Evolutionary conservation across 2,888 invertebrate species (phyloP), one percentile per base, ranked within the genome.

Genomic region (Aelia acuminata): DNA sequence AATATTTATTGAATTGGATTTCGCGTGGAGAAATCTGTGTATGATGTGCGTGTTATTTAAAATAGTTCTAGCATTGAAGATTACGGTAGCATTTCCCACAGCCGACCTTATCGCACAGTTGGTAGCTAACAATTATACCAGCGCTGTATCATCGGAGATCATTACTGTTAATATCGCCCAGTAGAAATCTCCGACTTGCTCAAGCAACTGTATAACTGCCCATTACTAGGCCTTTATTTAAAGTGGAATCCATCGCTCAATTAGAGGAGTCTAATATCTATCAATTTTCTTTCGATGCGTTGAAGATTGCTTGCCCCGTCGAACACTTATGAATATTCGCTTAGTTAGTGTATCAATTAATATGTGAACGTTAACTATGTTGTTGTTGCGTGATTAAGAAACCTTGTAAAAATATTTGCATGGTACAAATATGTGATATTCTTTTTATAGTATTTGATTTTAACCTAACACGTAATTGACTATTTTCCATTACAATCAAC

Each of bases 1-100:
- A n/a, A n/a, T n/a, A n/a, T n/a, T n/a, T n/a, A n/a, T n/a, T n/a
- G n/a, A n/a, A n/a, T n/a, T n/a, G n/a, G n/a, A n/a, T 43, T 57
- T 4, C 10, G 26, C 26, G 26, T 13, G 13, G 57, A 18, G 35
- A 70, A 35, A 70, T 26, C 26, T 13, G 8, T 13, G 8, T 53
- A n/a, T 35, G 18, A 0, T 35, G 35, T 35, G 13, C 18, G 35
- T n/a, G 18, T 70, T 70, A 35, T 31, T 70, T 31, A 70, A 35
- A 31, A 70, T 26, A 26, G 5, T 31, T 57, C 3, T 15, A 15
- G 31, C 31, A 31, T 70, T 8, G 15, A 0, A 35, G 63, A 31
- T 70, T 35, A 70, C 63, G 20, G 63, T 70, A 35, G 63, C 31
- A 70, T 70, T 70, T 70, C 63, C 35, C 63, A 70, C 31, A 70